Evolutionary conservation across 1,140 invertebrate species (phyloP).

Genomic region (Eupristina koningsbergeri): DNA sequence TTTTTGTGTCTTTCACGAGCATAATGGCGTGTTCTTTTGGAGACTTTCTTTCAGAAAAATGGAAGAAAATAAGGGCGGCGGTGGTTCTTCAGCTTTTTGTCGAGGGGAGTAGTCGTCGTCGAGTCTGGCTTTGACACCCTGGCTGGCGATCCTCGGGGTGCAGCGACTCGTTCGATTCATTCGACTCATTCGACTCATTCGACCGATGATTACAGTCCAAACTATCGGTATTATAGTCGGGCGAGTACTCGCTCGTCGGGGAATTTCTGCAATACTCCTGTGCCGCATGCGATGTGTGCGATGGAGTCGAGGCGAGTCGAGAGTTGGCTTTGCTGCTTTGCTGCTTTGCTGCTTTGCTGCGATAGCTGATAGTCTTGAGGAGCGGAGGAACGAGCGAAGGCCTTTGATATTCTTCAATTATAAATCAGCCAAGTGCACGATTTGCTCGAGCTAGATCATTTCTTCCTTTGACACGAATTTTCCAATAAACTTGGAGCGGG

Average conservation of each 20-base stretch:
- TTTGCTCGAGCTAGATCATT: not conserved
- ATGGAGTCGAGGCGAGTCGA: too few relatives aligned
- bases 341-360: not conserved
- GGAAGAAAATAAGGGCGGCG: too few relatives aligned
- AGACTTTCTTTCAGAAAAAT: too few relatives aligned
- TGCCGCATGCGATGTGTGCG: not conserved
- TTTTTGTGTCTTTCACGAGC: not conserved
- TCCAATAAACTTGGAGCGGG: not conserved
- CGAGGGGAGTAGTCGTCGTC: too few relatives aligned
- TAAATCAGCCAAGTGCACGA: not conserved
- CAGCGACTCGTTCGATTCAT: too few relatives aligned
- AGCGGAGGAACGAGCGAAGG: not conserved
- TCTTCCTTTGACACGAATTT: conserved; percentile 7
- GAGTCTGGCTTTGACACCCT: not conserved
- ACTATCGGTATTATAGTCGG: not conserved
- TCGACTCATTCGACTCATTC: too few relatives aligned
- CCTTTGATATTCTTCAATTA: conserved; percentile 4
- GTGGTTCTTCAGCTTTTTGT: too few relatives aligned
- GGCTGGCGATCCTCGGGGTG: not conserved
- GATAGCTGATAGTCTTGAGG: not conserved
- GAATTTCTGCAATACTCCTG: too few relatives aligned
- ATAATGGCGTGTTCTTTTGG: not conserved
- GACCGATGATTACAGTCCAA: not conserved
- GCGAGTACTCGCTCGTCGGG: not conserved
- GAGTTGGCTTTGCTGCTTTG: not conserved